phyloP scores from a whole-genome alignment of 2,888 invertebrate genomes.

The Orchesellides sinensis region DNA sequence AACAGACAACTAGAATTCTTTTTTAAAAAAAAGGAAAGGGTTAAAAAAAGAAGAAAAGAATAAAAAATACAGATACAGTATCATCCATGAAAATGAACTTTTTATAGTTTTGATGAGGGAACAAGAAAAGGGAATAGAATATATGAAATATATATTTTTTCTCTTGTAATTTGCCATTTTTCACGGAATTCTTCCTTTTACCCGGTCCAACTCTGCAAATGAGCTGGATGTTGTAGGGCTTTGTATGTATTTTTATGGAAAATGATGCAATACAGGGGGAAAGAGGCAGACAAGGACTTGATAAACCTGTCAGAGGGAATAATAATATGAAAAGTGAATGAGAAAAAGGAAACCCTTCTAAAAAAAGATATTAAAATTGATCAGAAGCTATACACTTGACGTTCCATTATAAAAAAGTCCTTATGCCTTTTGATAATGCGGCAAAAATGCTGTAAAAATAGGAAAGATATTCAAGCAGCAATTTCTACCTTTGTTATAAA shows the following conservation, averaged over 20 bases:
- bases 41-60: slow-evolving; percentile 9
- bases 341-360: background rate
- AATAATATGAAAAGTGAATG: slow-evolving; percentile 19
- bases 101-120: slow-evolving; percentile 50
- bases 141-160: too few species aligned
- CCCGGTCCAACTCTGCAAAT: background rate
- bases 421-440: too few species aligned
- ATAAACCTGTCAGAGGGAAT: slow-evolving; percentile 51
- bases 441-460: too few species aligned
- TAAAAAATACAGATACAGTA: too few species aligned
- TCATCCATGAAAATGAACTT: slow-evolving; percentile 19
- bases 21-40: background rate
- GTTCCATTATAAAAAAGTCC: too few species aligned
- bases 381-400: slow-evolving; percentile 26
- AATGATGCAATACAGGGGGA: too few species aligned
- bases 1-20: slow-evolving; percentile 14
- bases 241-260: background rate
- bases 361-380: slow-evolving; percentile 47
- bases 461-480: slow-evolving; percentile 10
- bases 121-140: slow-evolving; percentile 9
- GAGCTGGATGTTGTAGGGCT: slow-evolving; percentile 12
- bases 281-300: slow-evolving; percentile 22
- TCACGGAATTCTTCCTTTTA: slow-evolving; percentile 11
- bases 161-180: slow-evolving; percentile 43
- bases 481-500: too few species aligned